phyloP scores from a whole-genome alignment of 2,888 invertebrate genomes.

The Antheraea assamensis region DNA sequence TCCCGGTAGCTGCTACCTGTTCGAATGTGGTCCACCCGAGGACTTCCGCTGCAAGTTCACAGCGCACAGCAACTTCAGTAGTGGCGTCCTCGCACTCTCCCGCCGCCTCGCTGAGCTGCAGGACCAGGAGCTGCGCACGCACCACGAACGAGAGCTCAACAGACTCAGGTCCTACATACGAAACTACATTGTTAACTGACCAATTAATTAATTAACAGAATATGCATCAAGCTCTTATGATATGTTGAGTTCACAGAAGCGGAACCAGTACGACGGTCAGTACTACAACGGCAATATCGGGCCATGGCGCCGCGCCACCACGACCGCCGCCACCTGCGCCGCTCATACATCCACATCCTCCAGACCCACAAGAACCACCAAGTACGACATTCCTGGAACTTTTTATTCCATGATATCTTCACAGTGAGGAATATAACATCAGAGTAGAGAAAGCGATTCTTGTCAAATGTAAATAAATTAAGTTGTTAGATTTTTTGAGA shows the following conservation, averaged over 20 bases:
- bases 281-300: constrained; percentile 35
- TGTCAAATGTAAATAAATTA: no score
- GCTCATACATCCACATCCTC: constrained; percentile 27
- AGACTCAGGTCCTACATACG: constrained; percentile 81
- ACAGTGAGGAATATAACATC: not conserved
- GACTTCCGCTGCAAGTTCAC: constrained; percentile 97
- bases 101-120: constrained; percentile 85
- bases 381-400: constrained; percentile 15
- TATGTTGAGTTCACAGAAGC: constrained; percentile 34
- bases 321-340: constrained; percentile 33
- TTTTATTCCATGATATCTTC: not conserved
- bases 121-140: constrained; percentile 87
- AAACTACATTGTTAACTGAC: constrained; percentile 4
- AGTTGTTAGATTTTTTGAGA: no score
- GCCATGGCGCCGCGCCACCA: constrained; percentile 35
- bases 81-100: constrained; percentile 89
- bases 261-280: constrained; percentile 45
- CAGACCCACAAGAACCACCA: constrained; percentile 21
- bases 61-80: constrained; percentile 92
- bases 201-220: not conserved
- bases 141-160: constrained; percentile 87
- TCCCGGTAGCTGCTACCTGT: constrained; percentile 94
- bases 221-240: not conserved
- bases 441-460: not conserved
- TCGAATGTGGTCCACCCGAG: constrained; percentile 94